Evolutionary conservation across 2,797 vertebrate genomes (phyloP), one percentile per base, ranked within the genome.

Genomic region (Pseudomugil tenellus): DNA sequence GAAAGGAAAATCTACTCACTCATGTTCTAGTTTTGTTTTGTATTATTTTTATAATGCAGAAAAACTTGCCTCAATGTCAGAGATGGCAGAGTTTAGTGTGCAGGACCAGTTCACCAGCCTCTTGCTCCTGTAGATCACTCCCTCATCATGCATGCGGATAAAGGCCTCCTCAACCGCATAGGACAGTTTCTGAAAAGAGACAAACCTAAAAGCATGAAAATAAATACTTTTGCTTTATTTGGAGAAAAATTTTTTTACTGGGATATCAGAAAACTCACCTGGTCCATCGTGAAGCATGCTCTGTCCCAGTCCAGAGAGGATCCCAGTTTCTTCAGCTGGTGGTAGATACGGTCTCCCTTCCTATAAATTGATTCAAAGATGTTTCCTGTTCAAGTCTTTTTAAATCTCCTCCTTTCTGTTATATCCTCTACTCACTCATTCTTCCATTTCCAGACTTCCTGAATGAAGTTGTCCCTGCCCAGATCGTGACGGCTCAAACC

Each of bases 81-180:
- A 98, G 91, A 98, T 98, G 77, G 97, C 96, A 0, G 96, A 98
- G 87, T 97, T 96, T 2, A 98, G 95, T 1, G 94, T 91, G 74
- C 97, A 98, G 77, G 96, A 98, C 97, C 97, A 98, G 91, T 98
- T 98, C 65, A 98, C 96, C 6, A 98, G 95, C 39, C 96, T 94
- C 64, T 95, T 97, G 88, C 96, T 97, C 43, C 97, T 93, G 84
- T 97, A 98, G 85, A 98, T 96, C 76, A 96, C 91, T 0, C 96
- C 96, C 7, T 95, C 94, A 0, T 97, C 95, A 0, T 98, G 97
- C 80, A 98, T 90, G 21, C 93, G 94, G 58, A 98, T 90, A 25
- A 98, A 98, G 4, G 96, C 94, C 71, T 98, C 97, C 25, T 96
- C 95, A 26, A 98, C 97, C 0, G 96, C 94, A 13, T 88, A 79